Evolutionary conservation across 2,888 invertebrate species (phyloP).

Genomic region (Trachelus iudaicus): DNA sequence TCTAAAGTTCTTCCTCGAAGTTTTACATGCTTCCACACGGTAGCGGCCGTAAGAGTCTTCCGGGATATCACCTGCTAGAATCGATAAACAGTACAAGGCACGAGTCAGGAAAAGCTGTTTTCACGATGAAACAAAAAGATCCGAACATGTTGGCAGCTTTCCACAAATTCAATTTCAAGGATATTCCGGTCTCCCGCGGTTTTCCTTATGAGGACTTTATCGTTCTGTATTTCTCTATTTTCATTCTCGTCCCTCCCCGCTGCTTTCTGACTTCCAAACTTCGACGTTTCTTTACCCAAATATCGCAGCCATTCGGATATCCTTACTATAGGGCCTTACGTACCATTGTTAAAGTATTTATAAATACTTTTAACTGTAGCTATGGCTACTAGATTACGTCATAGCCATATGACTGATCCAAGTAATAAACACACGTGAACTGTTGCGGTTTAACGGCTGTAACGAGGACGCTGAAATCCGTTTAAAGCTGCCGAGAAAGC

Average conservation of each 20-base stretch:
- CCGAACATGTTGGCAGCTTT: not conserved
- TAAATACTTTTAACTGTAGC: not conserved
- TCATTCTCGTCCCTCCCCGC: not conserved
- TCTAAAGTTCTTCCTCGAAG: not conserved
- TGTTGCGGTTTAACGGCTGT: not conserved
- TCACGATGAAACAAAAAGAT: not conserved
- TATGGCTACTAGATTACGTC: not conserved
- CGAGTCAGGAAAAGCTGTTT: not conserved
- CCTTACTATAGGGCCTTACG: too few species aligned
- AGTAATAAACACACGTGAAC: not conserved
- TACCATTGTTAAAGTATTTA: too few species aligned
- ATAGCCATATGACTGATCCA: not conserved
- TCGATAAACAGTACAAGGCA: not conserved
- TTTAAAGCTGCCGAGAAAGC: not conserved
- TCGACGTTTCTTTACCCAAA: not conserved
- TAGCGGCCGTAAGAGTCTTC: not conserved
- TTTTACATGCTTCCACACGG: not conserved
- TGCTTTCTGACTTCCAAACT: not conserved
- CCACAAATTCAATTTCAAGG: slow-evolving; percentile 3
- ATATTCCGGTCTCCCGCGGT: not conserved
- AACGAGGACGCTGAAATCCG: not conserved
- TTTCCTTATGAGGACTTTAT: not conserved
- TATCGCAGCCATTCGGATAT: not conserved
- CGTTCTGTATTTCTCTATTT: not conserved
- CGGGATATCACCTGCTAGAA: not conserved